Conservation (phyloP, 2,888 invertebrate genomes). For the Boloria euphrosyne region DNA sequence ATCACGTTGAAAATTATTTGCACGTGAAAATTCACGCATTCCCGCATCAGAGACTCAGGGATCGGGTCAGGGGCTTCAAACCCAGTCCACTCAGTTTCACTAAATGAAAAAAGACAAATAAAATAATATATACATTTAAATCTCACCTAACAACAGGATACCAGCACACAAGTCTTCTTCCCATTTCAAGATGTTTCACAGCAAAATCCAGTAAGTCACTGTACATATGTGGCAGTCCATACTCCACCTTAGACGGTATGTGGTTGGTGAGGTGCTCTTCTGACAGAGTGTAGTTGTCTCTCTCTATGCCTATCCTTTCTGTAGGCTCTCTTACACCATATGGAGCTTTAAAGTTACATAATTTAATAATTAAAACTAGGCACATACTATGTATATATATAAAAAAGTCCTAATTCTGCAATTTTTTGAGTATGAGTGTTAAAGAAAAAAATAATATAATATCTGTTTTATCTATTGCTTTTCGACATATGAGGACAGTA, state of each 20-base stretch:
- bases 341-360: constrained; percentile 86
- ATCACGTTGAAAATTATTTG: too few relatives aligned
- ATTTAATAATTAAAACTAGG: neutral
- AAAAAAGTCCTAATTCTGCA: too few relatives aligned
- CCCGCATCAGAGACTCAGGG: too few relatives aligned
- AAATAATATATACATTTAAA: neutral
- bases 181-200: constrained; percentile 87
- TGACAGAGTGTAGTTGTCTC: constrained; percentile 83
- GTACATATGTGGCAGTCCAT: constrained; percentile 91
- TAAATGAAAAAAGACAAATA: neutral
- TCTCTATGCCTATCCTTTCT: constrained; percentile 89
- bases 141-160: constrained; percentile 91
- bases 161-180: constrained; percentile 96
- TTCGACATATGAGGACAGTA: too few relatives aligned
- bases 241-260: constrained; percentile 92
- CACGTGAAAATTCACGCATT: too few relatives aligned
- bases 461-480: too few relatives aligned
- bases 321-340: constrained; percentile 98
- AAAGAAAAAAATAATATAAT: too few relatives aligned
- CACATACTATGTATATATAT: too few relatives aligned
- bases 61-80: too few relatives aligned
- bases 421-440: too few relatives aligned
- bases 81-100: neutral
- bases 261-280: constrained; percentile 86
- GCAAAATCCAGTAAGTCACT: constrained; percentile 93